Percentiles rank a stretch among this genome's conserved stretches.
Evolutionary conservation across 2,113 vertebrate species (phyloP).

Genomic region (Geococcyx californianus): DNA sequence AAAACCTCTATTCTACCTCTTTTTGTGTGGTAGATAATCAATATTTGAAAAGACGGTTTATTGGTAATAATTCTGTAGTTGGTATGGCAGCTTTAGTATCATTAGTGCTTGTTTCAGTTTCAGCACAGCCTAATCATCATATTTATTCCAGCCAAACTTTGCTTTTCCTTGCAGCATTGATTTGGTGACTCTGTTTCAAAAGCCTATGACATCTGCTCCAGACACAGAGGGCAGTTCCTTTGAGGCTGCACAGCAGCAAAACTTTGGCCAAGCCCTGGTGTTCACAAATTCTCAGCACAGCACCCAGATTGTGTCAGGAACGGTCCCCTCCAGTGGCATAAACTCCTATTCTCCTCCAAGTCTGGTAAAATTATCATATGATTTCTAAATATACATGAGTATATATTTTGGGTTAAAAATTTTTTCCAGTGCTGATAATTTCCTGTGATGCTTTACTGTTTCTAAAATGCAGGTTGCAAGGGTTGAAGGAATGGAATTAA

Average conservation of each 20-base stretch:
- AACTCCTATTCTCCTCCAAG: conserved; percentile 84
- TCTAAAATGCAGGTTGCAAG: not conserved
- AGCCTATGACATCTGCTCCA: conserved; percentile 74
- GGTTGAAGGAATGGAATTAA: not conserved
- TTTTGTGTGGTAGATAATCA: not conserved
- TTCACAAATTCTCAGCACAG: conserved; percentile 95
- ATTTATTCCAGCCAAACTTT: not conserved
- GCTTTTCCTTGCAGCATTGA: conserved; percentile 80
- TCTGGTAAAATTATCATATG: conserved; percentile 70
- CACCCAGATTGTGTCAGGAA: conserved; percentile 78
- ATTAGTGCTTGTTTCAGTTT: not conserved
- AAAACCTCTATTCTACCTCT: not conserved
- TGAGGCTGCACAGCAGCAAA: conserved; percentile 81
- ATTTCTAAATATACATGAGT: not conserved
- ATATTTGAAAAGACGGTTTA: not conserved
- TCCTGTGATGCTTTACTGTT: not conserved
- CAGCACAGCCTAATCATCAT: not conserved
- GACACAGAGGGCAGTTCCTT: conserved; percentile 76
- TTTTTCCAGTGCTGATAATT: not conserved
- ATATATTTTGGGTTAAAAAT: not conserved
- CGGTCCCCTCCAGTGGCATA: conserved; percentile 79
- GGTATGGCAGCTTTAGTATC: not conserved
- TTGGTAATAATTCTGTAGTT: not conserved
- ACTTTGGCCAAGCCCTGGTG: conserved; percentile 90
- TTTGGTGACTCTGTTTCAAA: conserved; percentile 85